phyloP scores from a whole-genome alignment of 1,140 invertebrate species.

The Lucilia cuprina region DNA sequence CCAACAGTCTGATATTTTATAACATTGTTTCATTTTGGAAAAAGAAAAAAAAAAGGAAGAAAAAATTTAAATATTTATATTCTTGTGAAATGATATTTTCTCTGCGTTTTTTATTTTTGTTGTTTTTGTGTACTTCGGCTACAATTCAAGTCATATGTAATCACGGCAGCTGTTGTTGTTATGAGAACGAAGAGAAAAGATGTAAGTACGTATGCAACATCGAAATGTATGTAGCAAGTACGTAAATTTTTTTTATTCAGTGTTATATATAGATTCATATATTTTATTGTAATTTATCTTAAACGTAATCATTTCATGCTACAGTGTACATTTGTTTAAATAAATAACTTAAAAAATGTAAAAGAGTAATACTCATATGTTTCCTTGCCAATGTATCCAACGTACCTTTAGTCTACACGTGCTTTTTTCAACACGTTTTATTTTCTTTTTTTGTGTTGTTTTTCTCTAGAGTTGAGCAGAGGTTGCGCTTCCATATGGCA shows the following conservation, averaged over 20 bases:
- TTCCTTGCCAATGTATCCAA: not conserved
- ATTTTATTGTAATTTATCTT: constrained; percentile 35
- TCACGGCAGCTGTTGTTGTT: constrained; percentile 7
- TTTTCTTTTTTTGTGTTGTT: not conserved
- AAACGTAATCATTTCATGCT: constrained; percentile 32
- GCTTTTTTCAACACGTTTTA: not conserved
- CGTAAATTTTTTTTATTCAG: not conserved
- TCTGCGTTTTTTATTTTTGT: not conserved
- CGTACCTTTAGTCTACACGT: not conserved
- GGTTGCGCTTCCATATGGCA: not conserved
- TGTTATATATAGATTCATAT: constrained; percentile 24
- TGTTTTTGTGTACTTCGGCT: too few relatives aligned
- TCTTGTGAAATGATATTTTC: not conserved
- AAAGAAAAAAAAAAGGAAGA: too few relatives aligned
- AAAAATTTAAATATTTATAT: constrained; percentile 21
- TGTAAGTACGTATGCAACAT: not conserved
- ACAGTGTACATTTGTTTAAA: not conserved
- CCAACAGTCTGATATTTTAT: not conserved
- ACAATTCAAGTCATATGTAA: not conserved
- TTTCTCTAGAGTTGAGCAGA: not conserved
- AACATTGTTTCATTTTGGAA: not conserved
- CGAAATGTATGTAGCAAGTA: not conserved
- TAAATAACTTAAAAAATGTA: not conserved
- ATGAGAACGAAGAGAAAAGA: not conserved
- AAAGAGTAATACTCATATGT: not conserved